Evolutionary conservation across 2,888 invertebrate species (phyloP), one percentile per base, ranked within the genome.

Genomic region (Tyria jacobaeae): DNA sequence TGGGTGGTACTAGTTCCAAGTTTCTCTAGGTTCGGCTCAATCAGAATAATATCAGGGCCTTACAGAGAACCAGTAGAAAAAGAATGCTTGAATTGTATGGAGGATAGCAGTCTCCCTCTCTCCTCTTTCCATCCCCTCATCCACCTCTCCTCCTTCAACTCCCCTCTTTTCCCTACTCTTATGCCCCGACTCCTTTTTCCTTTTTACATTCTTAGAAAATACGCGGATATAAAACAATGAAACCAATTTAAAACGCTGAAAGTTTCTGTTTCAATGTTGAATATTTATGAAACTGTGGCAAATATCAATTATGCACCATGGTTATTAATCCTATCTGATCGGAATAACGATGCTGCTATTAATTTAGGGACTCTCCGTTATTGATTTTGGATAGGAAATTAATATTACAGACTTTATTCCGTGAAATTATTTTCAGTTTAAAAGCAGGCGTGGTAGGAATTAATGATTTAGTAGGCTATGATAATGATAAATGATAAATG

Each of bases 281-380:
- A 91, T 91, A 90, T 90, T 91, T 85, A 91, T 89, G 83, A 84
- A 85, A 82, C 68, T 80, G 81, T 80, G 82, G 84, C 88, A 83
- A 88, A 89, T 88, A 84, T 84, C 79, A 87, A 87, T 85, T 87
- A 89, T 76, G 78, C 73, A 75, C 44, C 66, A 71, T 60, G 62
- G 83, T 86, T 86, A 86, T 86, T 82, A 88, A 87, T 85, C 79
- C 81, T 78, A 80, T 83, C 81, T 80, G 79, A 79, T 84, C 82
- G 83, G 84, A 87, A 86, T 87, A 84, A 78, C 76, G 83, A 84
- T 88, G 73, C 70, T 73, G 66, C 56, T 79, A 77, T 76, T 83
- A 78, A 78, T 76, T 78, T 76, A 78, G 76, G 74, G 69, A 66
- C 63, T 70, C 70, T 67, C 64, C 72, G 67, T 76, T 79, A 82